These are phyloP conservation scores for Kryphioiulus occultus DNA, from an alignment of 2,888 invertebrate species.

Conservation along the genomic window DNA sequence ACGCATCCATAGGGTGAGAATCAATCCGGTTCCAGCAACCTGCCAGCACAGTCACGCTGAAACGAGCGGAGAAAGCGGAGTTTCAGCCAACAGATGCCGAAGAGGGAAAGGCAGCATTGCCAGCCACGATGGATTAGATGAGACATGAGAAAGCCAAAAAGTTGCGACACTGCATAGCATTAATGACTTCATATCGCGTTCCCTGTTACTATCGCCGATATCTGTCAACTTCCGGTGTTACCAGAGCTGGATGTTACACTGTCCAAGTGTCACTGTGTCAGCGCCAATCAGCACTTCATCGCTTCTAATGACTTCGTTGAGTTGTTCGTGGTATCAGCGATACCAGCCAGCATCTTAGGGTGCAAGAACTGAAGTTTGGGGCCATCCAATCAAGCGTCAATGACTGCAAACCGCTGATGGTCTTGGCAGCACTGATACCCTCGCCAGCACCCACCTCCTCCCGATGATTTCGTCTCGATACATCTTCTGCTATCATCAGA, in stretches of 20 bases:
- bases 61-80: conserved; percentile 17
- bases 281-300: neutral
- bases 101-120: neutral
- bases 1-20: conserved; percentile 32
- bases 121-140: neutral
- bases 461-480: too few species aligned
- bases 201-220: neutral
- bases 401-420: too few species aligned
- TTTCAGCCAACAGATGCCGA: neutral
- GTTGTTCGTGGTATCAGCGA: neutral
- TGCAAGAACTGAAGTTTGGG: too few species aligned
- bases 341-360: neutral
- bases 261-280: neutral
- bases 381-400: too few species aligned
- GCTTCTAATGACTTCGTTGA: neutral
- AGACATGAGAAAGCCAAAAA: neutral
- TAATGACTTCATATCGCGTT: neutral
- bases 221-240: neutral
- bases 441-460: too few species aligned
- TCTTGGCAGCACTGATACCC: too few species aligned
- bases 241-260: neutral
- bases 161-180: neutral
- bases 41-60: conserved; percentile 26
- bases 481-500: too few species aligned
- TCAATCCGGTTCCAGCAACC: conserved; percentile 39